Evolutionary conservation across 2,113 vertebrate species (phyloP).

Genomic region (Centropus unirufus): DNA sequence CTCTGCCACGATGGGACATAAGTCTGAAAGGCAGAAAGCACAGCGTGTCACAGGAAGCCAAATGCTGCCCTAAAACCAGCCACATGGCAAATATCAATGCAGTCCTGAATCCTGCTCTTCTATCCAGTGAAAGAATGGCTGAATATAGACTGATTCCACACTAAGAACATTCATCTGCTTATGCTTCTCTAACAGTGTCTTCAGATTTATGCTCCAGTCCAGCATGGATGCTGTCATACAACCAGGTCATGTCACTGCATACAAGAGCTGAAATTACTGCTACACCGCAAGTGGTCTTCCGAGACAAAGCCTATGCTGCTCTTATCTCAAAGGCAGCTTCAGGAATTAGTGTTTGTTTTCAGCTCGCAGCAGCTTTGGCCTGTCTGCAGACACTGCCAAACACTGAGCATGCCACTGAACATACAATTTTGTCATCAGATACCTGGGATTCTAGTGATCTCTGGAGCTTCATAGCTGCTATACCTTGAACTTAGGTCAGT

Average conservation of each 20-base stretch:
- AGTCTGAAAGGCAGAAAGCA: conserved; percentile 63
- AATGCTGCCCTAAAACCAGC: neutral
- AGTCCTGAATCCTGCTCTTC: neutral
- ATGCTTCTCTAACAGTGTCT: neutral
- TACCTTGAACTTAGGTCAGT: conserved; percentile 35
- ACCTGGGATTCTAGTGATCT: conserved; percentile 73
- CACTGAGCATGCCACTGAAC: neutral
- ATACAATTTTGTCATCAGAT: neutral
- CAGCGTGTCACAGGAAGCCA: neutral
- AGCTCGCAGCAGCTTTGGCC: neutral
- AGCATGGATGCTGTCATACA: neutral
- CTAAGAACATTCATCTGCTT: conserved; percentile 8
- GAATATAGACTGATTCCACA: neutral
- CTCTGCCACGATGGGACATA: conserved; percentile 53
- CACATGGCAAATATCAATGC: neutral
- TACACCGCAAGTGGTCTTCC: neutral
- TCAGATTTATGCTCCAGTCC: neutral
- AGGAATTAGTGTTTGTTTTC: neutral
- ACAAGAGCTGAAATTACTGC: neutral
- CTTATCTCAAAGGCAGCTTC: neutral
- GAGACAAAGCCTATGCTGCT: neutral
- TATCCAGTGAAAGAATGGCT: neutral
- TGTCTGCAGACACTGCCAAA: neutral
- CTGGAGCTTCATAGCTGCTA: conserved; percentile 36
- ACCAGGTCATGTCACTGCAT: neutral